Base-by-base conservation (phyloP, 2,113 vertebrate species). In the Crotalus tigris region DNA sequence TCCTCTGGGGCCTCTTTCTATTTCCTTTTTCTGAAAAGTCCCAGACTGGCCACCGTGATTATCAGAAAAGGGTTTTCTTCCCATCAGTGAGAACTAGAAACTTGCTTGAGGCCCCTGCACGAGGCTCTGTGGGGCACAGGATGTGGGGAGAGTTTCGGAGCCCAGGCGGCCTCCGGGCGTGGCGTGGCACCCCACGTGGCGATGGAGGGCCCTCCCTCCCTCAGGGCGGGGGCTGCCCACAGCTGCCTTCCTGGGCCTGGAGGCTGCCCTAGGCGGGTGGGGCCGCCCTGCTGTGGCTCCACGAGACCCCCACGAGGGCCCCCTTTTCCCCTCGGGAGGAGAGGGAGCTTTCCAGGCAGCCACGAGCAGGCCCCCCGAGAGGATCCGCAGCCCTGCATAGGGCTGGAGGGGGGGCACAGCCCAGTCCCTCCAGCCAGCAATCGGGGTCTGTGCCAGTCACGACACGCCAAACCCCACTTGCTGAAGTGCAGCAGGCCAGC, bases 371-470 rank as follows among this genome's bases (percentile, higher is more conserved):
- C n/a, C 64, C 64, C 4, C 61, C 12, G 13, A 33, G 61, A 13
- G 29, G 12, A 15, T 12, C 4, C 61, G 0, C 58, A 64, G 61
- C 61, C 26, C 64, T 15, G 29, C 64, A 13, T n/a, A n/a, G n/a
- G 29, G 4, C 26, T 26, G 10, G 26, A 0, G 29, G 4, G 12
- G 12, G 0, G 4, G 4, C 9, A 4, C 12, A 2, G 29, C 4
- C 1, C 29, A 13, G 12, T 5, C 29, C 64, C 29, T 12, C 64
- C 29, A 5, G 64, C 4, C 64, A n/a, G 64, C 64, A 13, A n/a
- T 15, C n/a, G 0, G n/a, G 13, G 29, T 33, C n/a, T 5, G 5
- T 33, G 13, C n/a, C 64, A 33, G 13, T 17, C 64, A 13, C n/a
- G 1, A 33, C n/a, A 6, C 64, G 7, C 24, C 64, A 13, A 75